These are phyloP conservation scores for Quadriops clusia DNA, from an alignment of 2,888 invertebrate species.

Conservation along the genomic window DNA sequence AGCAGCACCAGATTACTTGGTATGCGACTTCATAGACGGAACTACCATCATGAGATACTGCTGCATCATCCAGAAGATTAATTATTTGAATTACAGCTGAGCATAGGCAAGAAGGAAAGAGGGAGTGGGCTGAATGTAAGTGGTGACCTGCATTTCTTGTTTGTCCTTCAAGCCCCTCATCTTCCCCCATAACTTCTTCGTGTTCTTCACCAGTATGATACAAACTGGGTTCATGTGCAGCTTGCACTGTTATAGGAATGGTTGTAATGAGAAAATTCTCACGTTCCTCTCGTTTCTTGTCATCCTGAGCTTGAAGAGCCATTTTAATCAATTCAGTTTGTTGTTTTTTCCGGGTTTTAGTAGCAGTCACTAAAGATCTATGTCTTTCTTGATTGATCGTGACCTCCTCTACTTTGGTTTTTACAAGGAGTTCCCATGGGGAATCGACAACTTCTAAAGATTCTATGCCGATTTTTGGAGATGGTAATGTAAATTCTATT, in stretches of 20 bases:
- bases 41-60: slow-evolving; percentile 85
- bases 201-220: slow-evolving; percentile 80
- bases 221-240: slow-evolving; percentile 89
- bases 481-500: slow-evolving; percentile 97
- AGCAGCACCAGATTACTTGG: slow-evolving; percentile 93
- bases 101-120: slow-evolving; percentile 95
- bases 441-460: slow-evolving; percentile 92
- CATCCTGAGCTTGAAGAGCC: slow-evolving; percentile 91
- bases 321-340: slow-evolving; percentile 95
- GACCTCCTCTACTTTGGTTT: slow-evolving; percentile 98
- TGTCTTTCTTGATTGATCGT: slow-evolving; percentile 95
- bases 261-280: slow-evolving; percentile 93
- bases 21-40: slow-evolving; percentile 96
- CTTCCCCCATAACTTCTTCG: slow-evolving; percentile 54
- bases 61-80: slow-evolving; percentile 87
- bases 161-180: slow-evolving; percentile 50
- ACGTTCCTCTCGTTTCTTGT: slow-evolving; percentile 86
- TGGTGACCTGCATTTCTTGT: slow-evolving; percentile 66
- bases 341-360: slow-evolving; percentile 96
- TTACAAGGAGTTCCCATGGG: slow-evolving; percentile 96
- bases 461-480: slow-evolving; percentile 96
- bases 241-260: slow-evolving; percentile 88
- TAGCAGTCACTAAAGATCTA: slow-evolving; percentile 91
- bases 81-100: slow-evolving; percentile 93
- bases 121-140: slow-evolving; percentile 81